Conservation (phyloP, 2,113 vertebrate genomes). For the Galemys pyrenaicus region DNA sequence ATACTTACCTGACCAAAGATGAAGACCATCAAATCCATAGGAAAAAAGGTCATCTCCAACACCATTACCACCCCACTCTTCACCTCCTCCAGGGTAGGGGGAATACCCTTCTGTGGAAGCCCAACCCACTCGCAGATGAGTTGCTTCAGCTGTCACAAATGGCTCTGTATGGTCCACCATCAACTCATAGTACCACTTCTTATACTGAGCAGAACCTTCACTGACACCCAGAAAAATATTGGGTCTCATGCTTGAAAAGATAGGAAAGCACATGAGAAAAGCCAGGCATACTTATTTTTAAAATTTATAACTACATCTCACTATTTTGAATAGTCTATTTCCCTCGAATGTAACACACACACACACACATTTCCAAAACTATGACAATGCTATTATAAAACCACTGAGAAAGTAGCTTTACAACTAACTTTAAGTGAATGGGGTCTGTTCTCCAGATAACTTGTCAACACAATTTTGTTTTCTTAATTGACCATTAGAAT, state of each 20-base stretch:
- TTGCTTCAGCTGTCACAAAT: slow-evolving; percentile 94
- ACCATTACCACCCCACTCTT: slow-evolving; percentile 96
- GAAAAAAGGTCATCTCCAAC: slow-evolving; percentile 97
- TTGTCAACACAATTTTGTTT: not conserved
- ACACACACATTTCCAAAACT: not conserved
- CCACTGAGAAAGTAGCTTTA: not conserved
- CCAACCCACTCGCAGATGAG: slow-evolving; percentile 96
- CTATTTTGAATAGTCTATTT: not conserved
- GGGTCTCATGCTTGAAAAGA: slow-evolving; percentile 91
- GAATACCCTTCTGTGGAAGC: slow-evolving; percentile 94
- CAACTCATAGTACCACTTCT: slow-evolving; percentile 97
- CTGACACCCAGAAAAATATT: slow-evolving; percentile 97
- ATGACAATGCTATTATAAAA: not conserved
- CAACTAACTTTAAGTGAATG: rapidly evolving
- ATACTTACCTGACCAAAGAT: slow-evolving; percentile 95
- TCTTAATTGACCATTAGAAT: not conserved
- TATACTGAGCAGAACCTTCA: slow-evolving; percentile 96
- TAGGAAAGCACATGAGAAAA: not conserved
- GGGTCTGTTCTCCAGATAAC: not conserved
- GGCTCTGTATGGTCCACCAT: slow-evolving; percentile 94
- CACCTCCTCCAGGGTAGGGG: slow-evolving; percentile 94
- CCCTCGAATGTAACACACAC: not conserved
- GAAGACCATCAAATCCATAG: slow-evolving; percentile 96
- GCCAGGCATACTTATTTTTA: too few relatives aligned
- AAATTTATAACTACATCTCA: not conserved